A percentile compares a stretch with the other conserved stretches of the same genome.
Evolutionary conservation across 2,113 vertebrate species (phyloP).

Genomic region (Muntiacus muntjak): DNA sequence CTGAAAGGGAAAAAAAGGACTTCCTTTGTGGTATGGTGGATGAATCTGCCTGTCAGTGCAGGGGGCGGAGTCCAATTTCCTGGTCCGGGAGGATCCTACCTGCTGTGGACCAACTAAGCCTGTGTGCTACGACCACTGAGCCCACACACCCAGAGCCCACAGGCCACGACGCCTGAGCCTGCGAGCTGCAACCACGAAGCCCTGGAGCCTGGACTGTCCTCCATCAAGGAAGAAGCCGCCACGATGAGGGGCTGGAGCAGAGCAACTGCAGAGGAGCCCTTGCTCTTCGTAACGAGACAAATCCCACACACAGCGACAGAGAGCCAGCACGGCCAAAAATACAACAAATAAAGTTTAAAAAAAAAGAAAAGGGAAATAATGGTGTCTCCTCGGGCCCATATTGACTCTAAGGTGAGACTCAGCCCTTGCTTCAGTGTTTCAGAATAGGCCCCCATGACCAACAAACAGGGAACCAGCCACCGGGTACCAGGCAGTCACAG

Average conservation of each 20-base stretch:
- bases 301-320: not conserved
- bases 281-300: not conserved
- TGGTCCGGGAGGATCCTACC: not conserved
- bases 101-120: not conserved
- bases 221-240: not conserved
- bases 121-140: not conserved
- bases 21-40: not conserved
- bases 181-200: not conserved
- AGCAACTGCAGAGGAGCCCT: not conserved
- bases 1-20: not conserved
- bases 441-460: not conserved
- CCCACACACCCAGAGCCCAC: not conserved
- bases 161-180: accelerated
- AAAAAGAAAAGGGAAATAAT: not conserved
- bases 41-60: not conserved
- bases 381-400: not conserved
- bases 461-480: not conserved
- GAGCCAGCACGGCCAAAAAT: not conserved
- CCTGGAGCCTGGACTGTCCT: too few relatives aligned
- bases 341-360: not conserved
- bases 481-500: too few relatives aligned
- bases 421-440: not conserved
- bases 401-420: not conserved
- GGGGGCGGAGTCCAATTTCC: not conserved
- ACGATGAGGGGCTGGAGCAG: not conserved